A percentile compares a stretch with the other conserved stretches of the same genome.
Evolutionary conservation across 2,888 invertebrate genomes (phyloP).

Genomic region (Cataglyphis altisquamis): DNA sequence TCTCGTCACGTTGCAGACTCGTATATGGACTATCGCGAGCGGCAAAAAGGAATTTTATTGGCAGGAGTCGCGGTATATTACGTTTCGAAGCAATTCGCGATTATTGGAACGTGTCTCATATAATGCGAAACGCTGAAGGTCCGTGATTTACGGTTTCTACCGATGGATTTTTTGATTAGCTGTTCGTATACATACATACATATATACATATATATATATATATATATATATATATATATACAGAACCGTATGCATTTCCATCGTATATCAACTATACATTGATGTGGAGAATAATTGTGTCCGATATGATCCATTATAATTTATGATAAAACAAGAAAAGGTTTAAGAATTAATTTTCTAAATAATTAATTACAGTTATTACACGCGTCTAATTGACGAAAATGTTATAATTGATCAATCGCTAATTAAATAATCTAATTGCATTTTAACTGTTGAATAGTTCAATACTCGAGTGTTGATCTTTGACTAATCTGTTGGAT

Average conservation of each 20-base stretch:
- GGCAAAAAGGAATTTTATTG: conserved; percentile 60
- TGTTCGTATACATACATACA: background rate
- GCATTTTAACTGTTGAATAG: background rate
- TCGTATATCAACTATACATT: background rate
- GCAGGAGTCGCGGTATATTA: conserved; percentile 55
- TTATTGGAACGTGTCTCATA: conserved; percentile 60
- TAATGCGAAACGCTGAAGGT: conserved; percentile 52
- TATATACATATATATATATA: no score
- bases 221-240: no score
- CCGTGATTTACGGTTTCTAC: conserved; percentile 42
- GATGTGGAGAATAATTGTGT: conserved; percentile 21
- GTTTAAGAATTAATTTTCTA: background rate
- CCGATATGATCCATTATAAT: background rate
- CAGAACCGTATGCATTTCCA: conserved; percentile 2
- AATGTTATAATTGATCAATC: background rate
- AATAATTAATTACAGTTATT: background rate
- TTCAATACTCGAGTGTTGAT: background rate
- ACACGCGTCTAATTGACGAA: background rate
- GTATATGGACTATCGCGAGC: conserved; percentile 47
- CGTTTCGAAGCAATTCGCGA: conserved; percentile 59
- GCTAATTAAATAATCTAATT: background rate
- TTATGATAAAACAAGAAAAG: background rate
- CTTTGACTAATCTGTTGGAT: conserved; percentile 14
- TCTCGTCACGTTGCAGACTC: conserved; percentile 54
- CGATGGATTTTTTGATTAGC: conserved; percentile 52